Evolutionary conservation across 1,140 invertebrate species (phyloP), one percentile per base, ranked within the genome.

Genomic region (Cecropterus lyciades): DNA sequence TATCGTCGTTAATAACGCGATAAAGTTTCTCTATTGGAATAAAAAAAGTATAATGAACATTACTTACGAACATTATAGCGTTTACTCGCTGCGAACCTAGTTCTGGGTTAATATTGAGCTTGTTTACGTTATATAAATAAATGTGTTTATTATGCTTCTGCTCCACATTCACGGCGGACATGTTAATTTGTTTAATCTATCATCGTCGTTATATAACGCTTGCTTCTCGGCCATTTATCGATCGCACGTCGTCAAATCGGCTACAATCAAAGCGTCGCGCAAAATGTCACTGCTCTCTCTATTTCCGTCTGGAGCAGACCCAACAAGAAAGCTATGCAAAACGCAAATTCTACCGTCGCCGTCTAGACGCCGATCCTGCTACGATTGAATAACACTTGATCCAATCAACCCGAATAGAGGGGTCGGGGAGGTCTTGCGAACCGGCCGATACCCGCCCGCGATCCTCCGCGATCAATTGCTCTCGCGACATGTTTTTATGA

Each of bases 301-400:
- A 84, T 85, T 84, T 87, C 77, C 74, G 80, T 83, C 74, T 75
- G 70, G 72, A 78, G 72, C 78, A 76, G 75, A 80, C 67, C 72
- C 75, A 80, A 82, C 80, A 85, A 83, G 79, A 84, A 89, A 87
- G 82, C 85, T 79, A 84, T 84, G 81, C 77, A 80, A 85, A 84
- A 80, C 76, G 74, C 75, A 85, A 91, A 87, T 90, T 87, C 79
- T 80, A 67, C 64, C 70, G 87, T 81, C 88, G 85, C 85, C 86
- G 87, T 87, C 85, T 89, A 82, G 86, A 84, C 86, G 84, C 65
- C 75, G 64, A 77, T 85, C 76, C 79, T 84, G 80, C 69, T 79
- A 80, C 83, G 85, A 87, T 87, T 85, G 81, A 85, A 89, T 89
- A 89, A 86, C 73, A 88, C 80, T 91, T 87, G 86, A 89, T 87